Evolutionary conservation across 2,888 invertebrate species (phyloP), one percentile per base, ranked within the genome.

Genomic region (Chrysina gloriosa): DNA sequence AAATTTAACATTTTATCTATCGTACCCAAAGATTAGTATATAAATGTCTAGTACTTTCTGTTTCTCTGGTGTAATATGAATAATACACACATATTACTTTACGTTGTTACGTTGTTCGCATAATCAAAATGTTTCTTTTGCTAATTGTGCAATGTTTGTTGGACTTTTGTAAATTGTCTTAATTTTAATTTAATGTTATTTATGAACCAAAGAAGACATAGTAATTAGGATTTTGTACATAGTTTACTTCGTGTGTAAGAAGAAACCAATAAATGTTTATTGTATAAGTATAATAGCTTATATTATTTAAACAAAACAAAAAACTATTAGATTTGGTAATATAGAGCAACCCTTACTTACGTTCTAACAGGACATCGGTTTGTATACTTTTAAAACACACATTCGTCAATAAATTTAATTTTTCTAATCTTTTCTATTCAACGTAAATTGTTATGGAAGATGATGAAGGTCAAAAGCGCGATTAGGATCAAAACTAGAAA

Each of bases 141-240:
- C 52, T 54, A 65, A 45, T 54, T 65, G 54, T 65, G 56, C 47
- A 56, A 50, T 45, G 50, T 50, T 64, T 50, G 39, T 48, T 36
- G 50, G 48, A 50, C 45, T 63, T 50, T 21, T 64, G 42, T 58
- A 58, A 42, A 58, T 58, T 58, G 25, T 39, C 39, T 52, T 52
- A 58, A 27, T 4, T 29, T 56, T 56, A 56, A 56, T 56, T 47
- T 65, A 31, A 65, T 56, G 29, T 65, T 65, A 65, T 65, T 65
- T 65, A 65, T 65, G 47, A 47, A 65, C 65, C 65, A 65, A 65
- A 65, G 65, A 65, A 64, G 5, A 64, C 9, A 45, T 45, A 56
- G 47, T 14, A 65, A 31, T 31, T 65, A 65, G 45, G 16, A 21
- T 23, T 31, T 45, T 65, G 65, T 65, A 65, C 56, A 65, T 65